phyloP scores from a whole-genome alignment of 2,888 invertebrate species.

The Spodoptera exigua region DNA sequence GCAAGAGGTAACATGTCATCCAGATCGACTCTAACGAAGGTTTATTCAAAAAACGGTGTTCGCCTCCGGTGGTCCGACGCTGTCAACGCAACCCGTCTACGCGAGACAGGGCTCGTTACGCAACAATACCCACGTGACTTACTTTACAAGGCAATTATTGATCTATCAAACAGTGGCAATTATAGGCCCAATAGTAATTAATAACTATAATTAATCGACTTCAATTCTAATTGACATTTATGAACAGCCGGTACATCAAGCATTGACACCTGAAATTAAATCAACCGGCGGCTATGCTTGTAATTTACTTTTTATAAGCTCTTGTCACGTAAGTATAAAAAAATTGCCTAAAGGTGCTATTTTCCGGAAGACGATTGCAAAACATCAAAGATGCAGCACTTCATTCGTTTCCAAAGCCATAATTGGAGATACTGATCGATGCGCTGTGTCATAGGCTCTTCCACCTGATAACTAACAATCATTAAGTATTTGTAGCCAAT shows the following conservation, averaged over 20 bases:
- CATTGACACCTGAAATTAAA: neutral
- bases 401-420: conserved; percentile 24
- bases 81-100: conserved; percentile 65
- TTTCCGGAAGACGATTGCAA: conserved; percentile 33
- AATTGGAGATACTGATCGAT: conserved; percentile 35
- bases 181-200: conserved; percentile 15
- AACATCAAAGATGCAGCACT: conserved; percentile 30
- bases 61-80: conserved; percentile 81
- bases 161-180: conserved; percentile 25
- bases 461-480: conserved; percentile 68
- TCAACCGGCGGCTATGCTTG: conserved; percentile 1
- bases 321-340: conserved; percentile 36
- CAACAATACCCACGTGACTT: conserved; percentile 67
- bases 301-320: conserved; percentile 10
- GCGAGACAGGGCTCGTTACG: conserved; percentile 65
- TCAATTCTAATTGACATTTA: conserved; percentile 33
- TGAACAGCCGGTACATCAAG: conserved; percentile 13
- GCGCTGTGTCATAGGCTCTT: conserved; percentile 71
- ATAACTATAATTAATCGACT: conserved; percentile 40
- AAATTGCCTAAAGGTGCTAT: conserved; percentile 36
- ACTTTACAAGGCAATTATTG: conserved; percentile 62
- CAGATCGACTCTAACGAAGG: conserved; percentile 79
- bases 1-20: conserved; percentile 72
- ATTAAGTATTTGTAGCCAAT: conserved; percentile 69
- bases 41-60: conserved; percentile 79